Conservation (phyloP, 2,888 invertebrate genomes). For the Brachypterus glaber region DNA sequence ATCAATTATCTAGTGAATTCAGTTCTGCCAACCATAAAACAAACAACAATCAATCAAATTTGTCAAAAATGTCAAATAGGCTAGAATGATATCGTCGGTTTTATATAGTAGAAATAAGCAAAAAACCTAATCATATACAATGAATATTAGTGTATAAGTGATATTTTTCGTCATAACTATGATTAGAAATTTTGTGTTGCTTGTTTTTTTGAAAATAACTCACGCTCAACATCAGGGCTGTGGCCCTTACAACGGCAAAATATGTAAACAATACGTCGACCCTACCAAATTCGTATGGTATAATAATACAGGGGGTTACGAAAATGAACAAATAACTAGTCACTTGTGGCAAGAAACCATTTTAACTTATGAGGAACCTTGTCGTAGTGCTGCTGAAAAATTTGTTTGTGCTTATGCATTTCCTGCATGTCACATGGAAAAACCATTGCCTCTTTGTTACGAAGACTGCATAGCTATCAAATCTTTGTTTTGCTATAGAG, state of each 20-base stretch:
- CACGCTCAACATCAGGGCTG: constrained; percentile 58
- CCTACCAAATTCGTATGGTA: constrained; percentile 47
- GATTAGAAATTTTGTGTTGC: too few species aligned
- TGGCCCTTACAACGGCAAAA: constrained; percentile 75
- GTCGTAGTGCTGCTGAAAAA: constrained; percentile 79
- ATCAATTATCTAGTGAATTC: too few species aligned
- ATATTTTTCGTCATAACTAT: too few species aligned
- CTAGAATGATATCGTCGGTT: too few species aligned
- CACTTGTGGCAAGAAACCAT: constrained; percentile 84
- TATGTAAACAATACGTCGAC: constrained; percentile 43
- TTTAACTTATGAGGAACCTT: constrained; percentile 67
- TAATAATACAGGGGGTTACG: constrained; percentile 58
- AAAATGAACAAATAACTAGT: constrained; percentile 76
- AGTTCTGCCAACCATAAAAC: too few species aligned
- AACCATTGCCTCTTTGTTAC: constrained; percentile 73
- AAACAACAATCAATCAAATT: too few species aligned
- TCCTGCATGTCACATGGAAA: constrained; percentile 58
- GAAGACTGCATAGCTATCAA: constrained; percentile 91
- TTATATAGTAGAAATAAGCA: too few species aligned
- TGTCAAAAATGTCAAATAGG: too few species aligned
- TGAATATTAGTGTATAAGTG: too few species aligned
- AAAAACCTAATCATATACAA: too few species aligned
- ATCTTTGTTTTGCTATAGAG: constrained; percentile 84
- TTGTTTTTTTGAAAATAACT: too few species aligned
- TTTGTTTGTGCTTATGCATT: constrained; percentile 88